Percentiles rank a stretch among this genome's conserved stretches.
Evolutionary conservation across 2,797 vertebrate species (phyloP).

Genomic region (Cyclura pinguis): DNA sequence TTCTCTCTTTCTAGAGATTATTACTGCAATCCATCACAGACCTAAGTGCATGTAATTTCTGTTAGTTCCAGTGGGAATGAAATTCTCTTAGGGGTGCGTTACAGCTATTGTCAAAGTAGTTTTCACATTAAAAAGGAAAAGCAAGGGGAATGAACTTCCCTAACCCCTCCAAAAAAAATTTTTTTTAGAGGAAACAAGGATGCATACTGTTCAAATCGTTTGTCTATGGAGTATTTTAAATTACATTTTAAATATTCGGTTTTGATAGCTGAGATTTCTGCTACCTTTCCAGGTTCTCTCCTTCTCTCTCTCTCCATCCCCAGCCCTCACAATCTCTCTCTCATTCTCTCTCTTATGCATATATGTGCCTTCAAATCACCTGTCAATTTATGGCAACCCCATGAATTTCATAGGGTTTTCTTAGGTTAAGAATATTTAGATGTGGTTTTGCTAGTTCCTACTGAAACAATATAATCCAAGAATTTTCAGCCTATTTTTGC

Average conservation of each 20-base stretch:
- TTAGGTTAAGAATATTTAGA: too few species aligned
- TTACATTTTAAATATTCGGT: neutral
- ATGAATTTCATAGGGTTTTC: too few species aligned
- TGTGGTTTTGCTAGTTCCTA: too few species aligned
- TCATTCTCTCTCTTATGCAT: too few species aligned
- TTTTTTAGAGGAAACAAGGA: neutral
- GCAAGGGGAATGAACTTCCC: neutral
- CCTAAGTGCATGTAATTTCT: neutral
- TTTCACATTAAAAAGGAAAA: neutral
- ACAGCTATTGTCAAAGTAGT: neutral
- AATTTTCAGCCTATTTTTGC: neutral
- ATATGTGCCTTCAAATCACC: too few species aligned
- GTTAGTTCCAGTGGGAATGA: neutral
- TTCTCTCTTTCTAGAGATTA: slow-evolving; percentile 12
- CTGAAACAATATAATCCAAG: neutral
- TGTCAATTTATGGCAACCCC: too few species aligned
- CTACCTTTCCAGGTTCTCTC: neutral
- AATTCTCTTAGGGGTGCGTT: neutral
- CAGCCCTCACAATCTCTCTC: too few species aligned
- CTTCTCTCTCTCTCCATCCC: too few species aligned
- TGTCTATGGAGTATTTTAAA: neutral
- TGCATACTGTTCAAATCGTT: neutral
- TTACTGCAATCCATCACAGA: neutral
- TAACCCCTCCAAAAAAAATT: neutral
- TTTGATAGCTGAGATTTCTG: neutral